A percentile compares a stretch with the other conserved stretches of the same genome.
phyloP scores from a whole-genome alignment of 2,113 vertebrate species.

The Dasyornis broadbenti region DNA sequence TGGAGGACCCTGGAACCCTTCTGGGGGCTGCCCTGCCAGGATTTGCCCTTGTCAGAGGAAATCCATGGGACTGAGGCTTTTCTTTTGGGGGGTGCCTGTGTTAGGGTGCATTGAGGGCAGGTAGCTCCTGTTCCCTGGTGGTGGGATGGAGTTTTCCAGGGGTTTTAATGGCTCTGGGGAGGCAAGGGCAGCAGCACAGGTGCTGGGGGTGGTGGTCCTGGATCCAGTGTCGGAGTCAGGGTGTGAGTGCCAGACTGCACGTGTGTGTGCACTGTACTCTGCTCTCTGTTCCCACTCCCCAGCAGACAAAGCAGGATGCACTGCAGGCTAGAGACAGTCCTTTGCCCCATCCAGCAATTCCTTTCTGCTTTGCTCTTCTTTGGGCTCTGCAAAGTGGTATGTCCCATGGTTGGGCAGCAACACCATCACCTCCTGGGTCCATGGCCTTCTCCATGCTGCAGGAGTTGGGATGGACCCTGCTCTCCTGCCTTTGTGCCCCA shows the following conservation, averaged over 20 bases:
- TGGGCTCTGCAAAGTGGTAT: background rate
- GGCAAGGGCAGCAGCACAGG: fast-evolving
- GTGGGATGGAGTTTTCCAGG: background rate
- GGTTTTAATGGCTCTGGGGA: background rate
- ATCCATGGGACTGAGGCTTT: background rate
- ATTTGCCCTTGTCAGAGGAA: background rate
- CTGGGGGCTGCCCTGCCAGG: background rate
- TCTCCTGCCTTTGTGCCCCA: background rate
- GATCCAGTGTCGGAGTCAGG: fast-evolving
- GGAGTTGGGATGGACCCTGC: background rate
- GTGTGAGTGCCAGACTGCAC: background rate
- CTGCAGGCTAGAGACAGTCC: background rate
- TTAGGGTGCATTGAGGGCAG: background rate
- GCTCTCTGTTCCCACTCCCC: background rate
- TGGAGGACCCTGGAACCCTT: background rate
- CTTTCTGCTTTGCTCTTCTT: background rate
- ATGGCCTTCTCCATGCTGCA: background rate
- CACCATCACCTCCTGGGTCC: background rate
- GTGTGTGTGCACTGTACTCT: background rate
- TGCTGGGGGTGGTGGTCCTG: background rate
- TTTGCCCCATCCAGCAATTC: background rate
- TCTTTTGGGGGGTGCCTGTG: background rate
- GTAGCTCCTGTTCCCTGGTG: background rate
- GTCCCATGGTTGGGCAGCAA: background rate
- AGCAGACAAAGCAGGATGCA: background rate